Evolutionary conservation across 2,888 invertebrate species (phyloP), one percentile per base, ranked within the genome.

Genomic region (Papilio protenor): DNA sequence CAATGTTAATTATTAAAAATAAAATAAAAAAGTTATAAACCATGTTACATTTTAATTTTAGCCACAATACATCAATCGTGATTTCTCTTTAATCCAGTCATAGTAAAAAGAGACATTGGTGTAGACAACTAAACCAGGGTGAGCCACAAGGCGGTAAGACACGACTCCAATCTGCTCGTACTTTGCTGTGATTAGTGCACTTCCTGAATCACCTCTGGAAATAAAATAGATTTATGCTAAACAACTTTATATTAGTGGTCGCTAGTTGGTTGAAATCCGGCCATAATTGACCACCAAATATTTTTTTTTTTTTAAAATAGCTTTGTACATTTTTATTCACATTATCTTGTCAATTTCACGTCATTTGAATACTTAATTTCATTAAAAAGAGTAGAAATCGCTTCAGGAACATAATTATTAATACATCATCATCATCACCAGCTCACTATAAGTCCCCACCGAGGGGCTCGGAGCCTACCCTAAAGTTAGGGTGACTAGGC

Each of bases 161-260:
- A 90, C 86, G 6, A 91, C 0, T 3, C 91, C 89, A n/a, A 91
- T 82, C 75, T 85, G 83, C 55, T 83, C 81, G 33, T 81, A 78
- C 14, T 80, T 76, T 1, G 79, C 52, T 10, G 84, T 81, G 11
- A 90, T 76, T 0, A 91, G 79, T 12, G 86, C 89, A 79, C 88
- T 86, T 14, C 91, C 89, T 0, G 89, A 91, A 79, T 91, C 90
- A 12, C 90, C 89, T 18, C 91, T 91, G 86, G 10, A 87, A 88
- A 77, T 75, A 79, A 79, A 79, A 76, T 52, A 59, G 69, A 40
- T 73, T 33, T 73, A n/a, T 59, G 1, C 16, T 14, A 57, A 16
- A 59, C 21, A 47, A 18, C 18, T 18, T 52, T 18, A 6, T 52
- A 52, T 6, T 16, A 52, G 40, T 40, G 40, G 40, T 33, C 33